Evolutionary conservation across 2,797 vertebrate species (phyloP).

Genomic region (Merluccius polli): DNA sequence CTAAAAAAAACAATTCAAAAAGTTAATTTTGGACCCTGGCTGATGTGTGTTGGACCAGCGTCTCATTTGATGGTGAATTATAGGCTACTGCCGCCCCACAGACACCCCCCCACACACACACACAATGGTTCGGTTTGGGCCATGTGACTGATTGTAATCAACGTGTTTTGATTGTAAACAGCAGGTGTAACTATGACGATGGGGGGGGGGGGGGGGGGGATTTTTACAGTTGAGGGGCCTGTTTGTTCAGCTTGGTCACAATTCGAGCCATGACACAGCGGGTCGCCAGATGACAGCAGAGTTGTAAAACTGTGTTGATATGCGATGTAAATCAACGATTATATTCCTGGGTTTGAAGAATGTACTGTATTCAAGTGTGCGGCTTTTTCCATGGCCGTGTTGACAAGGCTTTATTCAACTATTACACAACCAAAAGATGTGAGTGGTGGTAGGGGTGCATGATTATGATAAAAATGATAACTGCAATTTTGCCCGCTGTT

Average conservation of each 20-base stretch:
- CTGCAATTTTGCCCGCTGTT: too few relatives aligned
- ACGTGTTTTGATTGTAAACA: not conserved
- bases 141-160: not conserved
- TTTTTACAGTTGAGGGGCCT: not conserved
- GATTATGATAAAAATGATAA: not conserved
- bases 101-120: too few relatives aligned
- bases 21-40: too few relatives aligned
- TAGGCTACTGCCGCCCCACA: not conserved
- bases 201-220: too few relatives aligned
- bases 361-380: not conserved
- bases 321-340: too few relatives aligned
- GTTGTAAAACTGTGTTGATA: not conserved
- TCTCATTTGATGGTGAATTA: not conserved
- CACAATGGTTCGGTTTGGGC: not conserved
- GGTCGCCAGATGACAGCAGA: not conserved
- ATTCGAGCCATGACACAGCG: too few relatives aligned
- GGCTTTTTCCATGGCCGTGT: not conserved
- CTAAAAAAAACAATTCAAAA: too few relatives aligned
- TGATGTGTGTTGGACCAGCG: not conserved
- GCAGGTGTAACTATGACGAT: not conserved
- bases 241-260: not conserved
- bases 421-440: too few relatives aligned
- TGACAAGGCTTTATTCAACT: too few relatives aligned
- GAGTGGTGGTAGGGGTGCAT: too few relatives aligned
- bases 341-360: not conserved